Conservation (phyloP, 2,113 vertebrate genomes). For the Xiphias gladius region DNA sequence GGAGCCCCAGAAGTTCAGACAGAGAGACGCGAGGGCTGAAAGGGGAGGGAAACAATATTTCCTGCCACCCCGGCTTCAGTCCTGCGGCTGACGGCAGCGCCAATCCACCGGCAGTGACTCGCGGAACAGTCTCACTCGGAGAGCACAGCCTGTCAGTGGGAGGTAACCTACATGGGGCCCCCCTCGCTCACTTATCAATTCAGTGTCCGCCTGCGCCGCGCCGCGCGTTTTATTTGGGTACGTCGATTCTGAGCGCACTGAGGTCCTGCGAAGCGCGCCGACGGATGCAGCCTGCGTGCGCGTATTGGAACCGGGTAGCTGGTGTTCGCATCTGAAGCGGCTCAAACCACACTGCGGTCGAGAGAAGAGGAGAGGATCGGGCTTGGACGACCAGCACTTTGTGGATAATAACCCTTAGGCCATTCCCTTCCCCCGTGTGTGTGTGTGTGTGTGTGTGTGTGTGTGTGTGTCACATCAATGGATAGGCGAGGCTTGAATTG, state of each 20-base stretch:
- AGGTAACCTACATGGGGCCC: conserved; percentile 71
- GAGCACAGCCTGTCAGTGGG: conserved; percentile 71
- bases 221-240: conserved; percentile 27
- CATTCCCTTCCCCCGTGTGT: not conserved
- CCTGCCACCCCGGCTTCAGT: conserved; percentile 46
- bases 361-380: conserved; percentile 16
- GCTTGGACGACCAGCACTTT: conserved; percentile 46
- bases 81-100: conserved; percentile 60
- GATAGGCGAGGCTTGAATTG: conserved; percentile 54
- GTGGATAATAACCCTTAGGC: conserved; percentile 58
- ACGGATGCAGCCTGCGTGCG: conserved; percentile 37
- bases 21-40: conserved; percentile 33
- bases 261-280: conserved; percentile 48
- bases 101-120: conserved; percentile 65
- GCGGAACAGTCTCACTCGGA: conserved; percentile 61
- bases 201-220: conserved; percentile 53
- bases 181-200: conserved; percentile 60
- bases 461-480: conserved; percentile 61
- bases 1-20: conserved; percentile 55
- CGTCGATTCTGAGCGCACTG: conserved; percentile 51
- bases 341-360: conserved; percentile 39
- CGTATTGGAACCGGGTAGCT: conserved; percentile 36
- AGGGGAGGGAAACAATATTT: conserved; percentile 21
- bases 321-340: conserved; percentile 49
- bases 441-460: no score